Base-by-base conservation (phyloP, 1,140 invertebrate genomes). In the Penaeus indicus region DNA sequence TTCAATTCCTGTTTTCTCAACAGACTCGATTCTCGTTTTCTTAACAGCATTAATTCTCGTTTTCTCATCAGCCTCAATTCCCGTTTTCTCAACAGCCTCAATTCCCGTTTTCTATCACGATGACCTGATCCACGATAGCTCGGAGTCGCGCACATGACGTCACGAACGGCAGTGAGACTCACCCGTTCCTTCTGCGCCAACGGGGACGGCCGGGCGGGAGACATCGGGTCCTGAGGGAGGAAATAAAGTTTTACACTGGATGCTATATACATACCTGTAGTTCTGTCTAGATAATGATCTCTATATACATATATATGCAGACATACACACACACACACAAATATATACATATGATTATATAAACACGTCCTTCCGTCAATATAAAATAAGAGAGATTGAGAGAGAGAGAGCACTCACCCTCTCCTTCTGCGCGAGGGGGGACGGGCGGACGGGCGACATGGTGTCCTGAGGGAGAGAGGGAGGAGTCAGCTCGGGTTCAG, bases 101-200 rank as follows among this genome's bases (percentile, higher is more conserved):
- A 54, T 13, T 16, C 54, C 54, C 54, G 11, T 54, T 54, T 54
- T 54, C 54, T 54, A 54, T 54, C 0, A 54, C 54, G 54, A 54
- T 54, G 54, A 54, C 54, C 54, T 16, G 54, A 54, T 0, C 54
- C 54, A 13, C 54, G 1, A 54, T 16, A 54, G 54, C 54, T 54
- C 11, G 54, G 54, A 54, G 54, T 5, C 54, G 54, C 54, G 0
- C 54, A 54, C 54, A 54, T 54, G 54, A 54, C 54, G 54, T 54
- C 54, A 54, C 54, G 0, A 54, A 11, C 54, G 38, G 47, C 1
- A 32, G 60, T 67, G 4, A 10, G 4, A 84, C 86, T 88, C 84
- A 88, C 86, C 81, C 86, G 60, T 63, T 88, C 86, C n/a, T 81
- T 75, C 63, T 88, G 80, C 25, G 79, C 69, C 42, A 88, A 81